These are phyloP conservation scores for Cremastobaeus sp. DNA, from an alignment of 2,888 invertebrate species.

Conservation along the genomic window DNA sequence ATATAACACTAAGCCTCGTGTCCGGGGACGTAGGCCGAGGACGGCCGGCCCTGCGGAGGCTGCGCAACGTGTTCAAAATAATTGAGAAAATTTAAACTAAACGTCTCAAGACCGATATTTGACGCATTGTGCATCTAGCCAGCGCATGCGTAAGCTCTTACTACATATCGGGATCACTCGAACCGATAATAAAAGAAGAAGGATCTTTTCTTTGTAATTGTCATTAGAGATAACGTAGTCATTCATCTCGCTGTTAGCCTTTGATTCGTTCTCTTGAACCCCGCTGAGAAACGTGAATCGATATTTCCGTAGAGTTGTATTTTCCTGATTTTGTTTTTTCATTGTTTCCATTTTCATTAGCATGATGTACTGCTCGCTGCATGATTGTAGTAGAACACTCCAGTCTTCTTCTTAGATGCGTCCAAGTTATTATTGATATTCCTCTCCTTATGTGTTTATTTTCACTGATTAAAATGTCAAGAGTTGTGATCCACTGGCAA, in stretches of 20 bases:
- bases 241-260: conserved; percentile 11
- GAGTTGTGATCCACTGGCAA: no score
- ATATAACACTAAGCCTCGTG: conserved; percentile 80
- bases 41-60: conserved; percentile 77
- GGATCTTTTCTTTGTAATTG: conserved; percentile 25
- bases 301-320: conserved; percentile 28
- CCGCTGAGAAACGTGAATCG: conserved; percentile 34
- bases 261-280: conserved; percentile 15
- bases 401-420: no score
- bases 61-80: conserved; percentile 64
- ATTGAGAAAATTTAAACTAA: conserved; percentile 61
- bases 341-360: conserved; percentile 14
- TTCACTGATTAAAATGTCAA: no score
- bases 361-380: conserved; percentile 41
- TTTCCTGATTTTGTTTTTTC: background rate
- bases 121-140: conserved; percentile 79
- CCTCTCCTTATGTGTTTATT: no score
- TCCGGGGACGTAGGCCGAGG: conserved; percentile 78
- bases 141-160: conserved; percentile 74
- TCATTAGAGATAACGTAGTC: conserved; percentile 23
- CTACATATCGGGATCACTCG: conserved; percentile 45
- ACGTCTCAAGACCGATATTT: conserved; percentile 75
- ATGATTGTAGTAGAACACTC: conserved; percentile 21
- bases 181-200: conserved; percentile 33
- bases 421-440: no score